Conservation (phyloP, 2,797 vertebrate genomes). For the Acridotheres tristis region DNA sequence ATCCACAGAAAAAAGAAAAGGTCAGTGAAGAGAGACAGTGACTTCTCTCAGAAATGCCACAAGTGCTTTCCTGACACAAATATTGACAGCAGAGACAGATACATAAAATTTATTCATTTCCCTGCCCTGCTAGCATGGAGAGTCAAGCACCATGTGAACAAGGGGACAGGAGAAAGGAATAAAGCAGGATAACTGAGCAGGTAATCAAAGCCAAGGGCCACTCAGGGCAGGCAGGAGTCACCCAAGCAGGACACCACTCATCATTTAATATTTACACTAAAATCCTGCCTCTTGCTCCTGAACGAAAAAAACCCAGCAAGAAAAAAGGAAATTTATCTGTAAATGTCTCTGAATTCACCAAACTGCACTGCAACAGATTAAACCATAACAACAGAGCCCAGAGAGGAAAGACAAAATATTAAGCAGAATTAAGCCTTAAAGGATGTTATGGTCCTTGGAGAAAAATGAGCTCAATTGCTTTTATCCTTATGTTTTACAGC, state of each 20-base stretch:
- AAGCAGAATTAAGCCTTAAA: not conserved
- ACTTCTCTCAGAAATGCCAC: slow-evolving; percentile 1
- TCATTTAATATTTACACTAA: not conserved
- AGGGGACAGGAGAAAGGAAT: not conserved
- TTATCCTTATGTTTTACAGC: not conserved
- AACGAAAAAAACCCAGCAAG: not conserved
- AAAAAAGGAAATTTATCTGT: not conserved
- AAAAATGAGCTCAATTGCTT: not conserved
- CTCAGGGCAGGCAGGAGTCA: not conserved
- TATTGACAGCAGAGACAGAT: not conserved
- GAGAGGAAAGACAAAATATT: not conserved
- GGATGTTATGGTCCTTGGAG: not conserved
- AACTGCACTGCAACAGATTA: not conserved
- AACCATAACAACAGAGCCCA: not conserved
- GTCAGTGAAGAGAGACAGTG: slow-evolving; percentile 32
- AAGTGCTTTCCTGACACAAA: slow-evolving; percentile 27
- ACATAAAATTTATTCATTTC: not conserved
- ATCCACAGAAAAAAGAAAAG: slow-evolving; percentile 16
- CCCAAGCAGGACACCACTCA: not conserved
- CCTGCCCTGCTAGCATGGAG: not conserved
- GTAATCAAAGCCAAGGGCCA: not conserved
- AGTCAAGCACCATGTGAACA: not conserved
- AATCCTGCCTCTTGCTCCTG: not conserved
- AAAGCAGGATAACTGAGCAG: not conserved
- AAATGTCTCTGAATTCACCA: not conserved